Evolutionary conservation across 2,113 vertebrate species (phyloP).

Genomic region (Geococcyx californianus): DNA sequence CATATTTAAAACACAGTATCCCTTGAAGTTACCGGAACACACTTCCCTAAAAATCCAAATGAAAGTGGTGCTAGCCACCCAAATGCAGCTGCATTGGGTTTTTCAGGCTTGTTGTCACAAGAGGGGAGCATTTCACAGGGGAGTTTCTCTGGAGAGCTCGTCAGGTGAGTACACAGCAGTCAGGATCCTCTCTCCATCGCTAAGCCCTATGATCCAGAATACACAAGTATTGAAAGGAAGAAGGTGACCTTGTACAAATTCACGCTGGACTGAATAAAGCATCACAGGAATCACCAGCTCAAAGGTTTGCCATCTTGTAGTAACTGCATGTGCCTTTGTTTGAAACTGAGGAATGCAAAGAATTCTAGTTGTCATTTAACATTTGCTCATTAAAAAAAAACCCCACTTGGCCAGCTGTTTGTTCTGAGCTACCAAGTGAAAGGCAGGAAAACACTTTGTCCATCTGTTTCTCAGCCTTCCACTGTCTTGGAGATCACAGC

Average conservation of each 20-base stretch:
- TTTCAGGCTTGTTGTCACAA: constrained; percentile 12
- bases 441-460: background rate
- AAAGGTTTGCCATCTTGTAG: background rate
- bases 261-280: background rate
- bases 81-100: constrained; percentile 33
- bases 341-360: background rate
- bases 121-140: background rate
- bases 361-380: background rate
- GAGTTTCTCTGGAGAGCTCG: constrained; percentile 14
- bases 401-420: background rate
- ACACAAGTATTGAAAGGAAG: background rate
- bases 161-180: background rate
- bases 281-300: constrained; percentile 33
- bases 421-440: background rate
- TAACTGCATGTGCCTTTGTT: background rate
- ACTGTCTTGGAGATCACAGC: background rate
- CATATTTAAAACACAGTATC: constrained; percentile 70
- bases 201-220: constrained; percentile 22
- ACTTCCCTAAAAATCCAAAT: constrained; percentile 52
- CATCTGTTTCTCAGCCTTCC: background rate
- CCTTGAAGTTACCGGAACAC: constrained; percentile 66
- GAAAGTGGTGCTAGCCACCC: constrained; percentile 28
- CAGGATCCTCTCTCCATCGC: constrained; percentile 21
- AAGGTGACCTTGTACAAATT: background rate
- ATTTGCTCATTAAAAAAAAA: fast-evolving